Base-by-base conservation (phyloP, 2,113 vertebrate species). In the Actinemys pallida region DNA sequence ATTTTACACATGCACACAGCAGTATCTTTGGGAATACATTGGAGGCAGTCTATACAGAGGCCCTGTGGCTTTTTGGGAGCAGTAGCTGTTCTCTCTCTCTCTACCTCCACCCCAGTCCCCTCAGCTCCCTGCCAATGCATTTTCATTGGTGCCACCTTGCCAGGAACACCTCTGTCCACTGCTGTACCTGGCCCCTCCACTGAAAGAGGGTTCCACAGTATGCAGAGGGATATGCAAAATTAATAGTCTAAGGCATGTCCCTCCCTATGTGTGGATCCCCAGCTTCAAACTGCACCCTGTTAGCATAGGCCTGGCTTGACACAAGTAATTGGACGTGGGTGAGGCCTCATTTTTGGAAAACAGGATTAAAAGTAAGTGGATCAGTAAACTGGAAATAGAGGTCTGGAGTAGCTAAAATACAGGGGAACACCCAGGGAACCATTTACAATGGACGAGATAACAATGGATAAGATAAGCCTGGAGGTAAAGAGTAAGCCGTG, bases 1-100 rank as follows among this genome's bases (percentile, higher is more conserved):
- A 35, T 35, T 65, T 31, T 65, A 69, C 62, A 69, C 14, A 69
- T 4, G 13, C 35, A n/a, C 62, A 69, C 3, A 69, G 62, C 62
- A 35, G 35, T 69, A n/a, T n/a, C 16, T n/a, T 69, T 62, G 59
- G 59, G 29, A 29, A 62, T 31, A 14, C 62, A n/a, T 10, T 69
- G 62, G 7, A n/a, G 31, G 35, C 35, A 17, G 11, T 2, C 2
- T 24, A 10, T 1, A 3, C 14, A 0, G 0, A 56, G 88, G 27
- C 35, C 65, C 53, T 52, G 39, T 29, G 22, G 4, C 42, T 81
- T 57, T 87, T 91, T 80, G 31, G 0, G 3, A 81, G 17, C 3
- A 9, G 49, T 14, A 47, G 17, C 6, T 83, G 17, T 27, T 54
- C 19, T 54, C 57, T 54, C 19, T 56, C 35, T 83, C 31, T 65